phyloP scores from a whole-genome alignment of 2,797 vertebrate genomes.

The Lacerta viridis region DNA sequence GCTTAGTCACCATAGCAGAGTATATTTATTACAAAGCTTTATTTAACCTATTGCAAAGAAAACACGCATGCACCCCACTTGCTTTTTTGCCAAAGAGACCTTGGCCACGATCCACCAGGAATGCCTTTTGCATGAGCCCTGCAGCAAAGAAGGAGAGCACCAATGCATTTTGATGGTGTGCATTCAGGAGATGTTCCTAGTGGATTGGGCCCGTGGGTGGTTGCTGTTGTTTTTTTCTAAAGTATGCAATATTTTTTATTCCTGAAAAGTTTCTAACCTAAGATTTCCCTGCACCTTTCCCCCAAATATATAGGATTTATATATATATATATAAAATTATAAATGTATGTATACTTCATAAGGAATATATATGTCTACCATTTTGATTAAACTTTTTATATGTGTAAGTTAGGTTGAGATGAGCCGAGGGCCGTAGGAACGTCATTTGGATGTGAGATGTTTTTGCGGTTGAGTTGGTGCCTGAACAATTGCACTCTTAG shows the following conservation, averaged over 20 bases:
- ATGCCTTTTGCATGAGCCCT: not conserved
- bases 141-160: not conserved
- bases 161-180: not conserved
- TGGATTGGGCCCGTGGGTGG: not conserved
- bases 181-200: not conserved
- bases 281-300: not conserved
- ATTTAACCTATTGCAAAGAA: constrained; percentile 73
- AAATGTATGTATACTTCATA: not conserved
- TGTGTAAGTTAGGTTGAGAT: too few species aligned
- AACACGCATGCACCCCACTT: not conserved
- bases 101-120: constrained; percentile 57
- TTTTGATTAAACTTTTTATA: not conserved
- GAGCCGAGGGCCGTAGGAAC: not conserved
- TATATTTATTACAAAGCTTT: constrained; percentile 68
- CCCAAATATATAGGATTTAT: not conserved
- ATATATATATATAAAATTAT: not conserved
- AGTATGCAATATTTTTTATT: constrained; percentile 1
- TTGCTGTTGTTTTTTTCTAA: too few species aligned
- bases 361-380: not conserved
- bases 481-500: not conserved
- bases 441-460: too few species aligned
- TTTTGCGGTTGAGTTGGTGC: not conserved
- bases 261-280: not conserved
- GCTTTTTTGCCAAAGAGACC: constrained; percentile 76
- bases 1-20: constrained; percentile 63